Evolutionary conservation across 2,113 vertebrate species (phyloP).

Genomic region (Pterocles gutturalis): DNA sequence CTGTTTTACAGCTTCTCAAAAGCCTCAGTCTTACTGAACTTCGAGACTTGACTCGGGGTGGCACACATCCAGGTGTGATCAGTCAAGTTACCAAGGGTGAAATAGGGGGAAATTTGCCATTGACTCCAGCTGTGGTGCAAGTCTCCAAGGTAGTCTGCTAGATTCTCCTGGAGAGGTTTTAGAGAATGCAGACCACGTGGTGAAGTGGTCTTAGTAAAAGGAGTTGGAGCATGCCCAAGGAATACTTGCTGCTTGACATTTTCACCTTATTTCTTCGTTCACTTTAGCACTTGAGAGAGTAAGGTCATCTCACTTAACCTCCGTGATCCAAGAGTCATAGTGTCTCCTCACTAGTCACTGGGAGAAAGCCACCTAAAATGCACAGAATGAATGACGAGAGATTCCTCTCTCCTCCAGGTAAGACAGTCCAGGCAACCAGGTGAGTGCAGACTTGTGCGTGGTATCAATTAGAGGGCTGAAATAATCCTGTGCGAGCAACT

Average conservation of each 20-base stretch:
- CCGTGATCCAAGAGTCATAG: too few relatives aligned
- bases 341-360: not conserved
- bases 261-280: not conserved
- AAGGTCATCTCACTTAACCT: not conserved
- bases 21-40: not conserved
- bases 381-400: not conserved
- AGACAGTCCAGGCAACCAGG: not conserved
- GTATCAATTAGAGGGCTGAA: not conserved
- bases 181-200: not conserved
- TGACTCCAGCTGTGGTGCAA: not conserved
- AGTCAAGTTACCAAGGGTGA: not conserved
- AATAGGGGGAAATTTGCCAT: not conserved
- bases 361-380: not conserved
- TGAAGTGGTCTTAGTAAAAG: not conserved
- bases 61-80: not conserved
- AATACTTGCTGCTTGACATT: not conserved
- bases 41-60: not conserved
- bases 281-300: not conserved
- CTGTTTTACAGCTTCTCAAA: not conserved
- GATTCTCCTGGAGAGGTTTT: not conserved
- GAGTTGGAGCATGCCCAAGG: not conserved
- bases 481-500: not conserved
- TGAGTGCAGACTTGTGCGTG: not conserved
- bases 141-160: not conserved
- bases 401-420: not conserved